Evolutionary conservation across 2,888 invertebrate genomes (phyloP), one percentile per base, ranked within the genome.

Genomic region (Polietes domitor): DNA sequence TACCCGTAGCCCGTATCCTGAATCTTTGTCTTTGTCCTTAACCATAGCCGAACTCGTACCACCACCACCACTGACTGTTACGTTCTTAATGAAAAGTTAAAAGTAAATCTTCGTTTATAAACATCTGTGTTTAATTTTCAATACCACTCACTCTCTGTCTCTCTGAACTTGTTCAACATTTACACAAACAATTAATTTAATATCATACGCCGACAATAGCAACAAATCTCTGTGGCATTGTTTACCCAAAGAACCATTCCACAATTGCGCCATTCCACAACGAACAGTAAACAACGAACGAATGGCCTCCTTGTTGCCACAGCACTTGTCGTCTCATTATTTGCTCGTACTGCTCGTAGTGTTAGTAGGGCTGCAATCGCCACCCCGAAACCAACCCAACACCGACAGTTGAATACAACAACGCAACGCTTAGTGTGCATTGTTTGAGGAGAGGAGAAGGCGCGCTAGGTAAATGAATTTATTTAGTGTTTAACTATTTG

Each of bases 401-500:
- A n/a, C 50, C 15, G 21, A n/a, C n/a, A n/a, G 58, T 12, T 37
- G 37, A n/a, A n/a, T n/a, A n/a, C n/a, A n/a, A n/a, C n/a, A n/a
- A n/a, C n/a, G 17, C 19, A 26, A 19, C 24, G 21, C 21, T 55
- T 58, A 19, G 37, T 21, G 37, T 65, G 41, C 24, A 15, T 50
- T 58, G 24, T 26, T 58, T 58, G 58, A 12, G 19, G 41, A 41
- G 65, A 19, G 50, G 21, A 50, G 21, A 15, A 72, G 47, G 73
- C 28, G 65, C 21, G 32, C 6, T 80, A 53, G 65, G 71, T 78
- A 84, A 80, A 81, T 84, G 78, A 84, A 84, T 84, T 84, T 81
- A 78, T 84, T 84, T 84, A 76, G 84, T 84, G 80, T 81, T 84
- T 78, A 70, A 81, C 50, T 84, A 81, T 84, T 84, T 84, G 84